A percentile compares a stretch with the other conserved stretches of the same genome.
phyloP scores from a whole-genome alignment of 2,113 vertebrate species.

The Chionodraco myersi region DNA sequence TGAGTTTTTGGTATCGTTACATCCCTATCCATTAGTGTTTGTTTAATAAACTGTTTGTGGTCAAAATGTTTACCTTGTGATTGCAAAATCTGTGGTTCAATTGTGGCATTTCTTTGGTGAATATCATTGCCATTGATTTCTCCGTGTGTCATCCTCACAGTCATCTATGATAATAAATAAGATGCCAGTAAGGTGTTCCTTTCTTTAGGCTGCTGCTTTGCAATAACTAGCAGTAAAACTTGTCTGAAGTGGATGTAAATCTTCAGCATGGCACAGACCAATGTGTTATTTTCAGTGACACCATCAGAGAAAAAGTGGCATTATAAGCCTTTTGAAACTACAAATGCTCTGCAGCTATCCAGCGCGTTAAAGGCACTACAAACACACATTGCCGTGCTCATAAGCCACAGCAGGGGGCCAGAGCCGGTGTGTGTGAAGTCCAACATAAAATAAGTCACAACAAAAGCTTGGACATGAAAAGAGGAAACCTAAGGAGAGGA shows the following conservation, averaged over 20 bases:
- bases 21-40: background rate
- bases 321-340: constrained; percentile 46
- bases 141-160: background rate
- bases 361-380: constrained; percentile 42
- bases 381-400: constrained; percentile 42
- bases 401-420: constrained; percentile 47
- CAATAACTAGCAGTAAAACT: constrained; percentile 5
- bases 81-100: background rate
- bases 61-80: background rate
- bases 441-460: constrained; percentile 48
- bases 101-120: background rate
- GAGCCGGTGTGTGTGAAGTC: constrained; percentile 39
- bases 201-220: background rate
- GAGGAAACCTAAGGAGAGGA: constrained; percentile 13
- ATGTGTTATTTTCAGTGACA: constrained; percentile 37
- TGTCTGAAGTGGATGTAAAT: constrained; percentile 19
- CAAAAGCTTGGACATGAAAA: constrained; percentile 40
- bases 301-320: constrained; percentile 33
- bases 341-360: constrained; percentile 36
- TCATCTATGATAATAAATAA: background rate
- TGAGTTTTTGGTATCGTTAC: too few relatives aligned
- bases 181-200: background rate
- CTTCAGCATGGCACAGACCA: constrained; percentile 1
- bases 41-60: background rate
- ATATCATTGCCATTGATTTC: background rate